Conservation (phyloP, 2,888 invertebrate genomes). For the Drosophila rellima region DNA sequence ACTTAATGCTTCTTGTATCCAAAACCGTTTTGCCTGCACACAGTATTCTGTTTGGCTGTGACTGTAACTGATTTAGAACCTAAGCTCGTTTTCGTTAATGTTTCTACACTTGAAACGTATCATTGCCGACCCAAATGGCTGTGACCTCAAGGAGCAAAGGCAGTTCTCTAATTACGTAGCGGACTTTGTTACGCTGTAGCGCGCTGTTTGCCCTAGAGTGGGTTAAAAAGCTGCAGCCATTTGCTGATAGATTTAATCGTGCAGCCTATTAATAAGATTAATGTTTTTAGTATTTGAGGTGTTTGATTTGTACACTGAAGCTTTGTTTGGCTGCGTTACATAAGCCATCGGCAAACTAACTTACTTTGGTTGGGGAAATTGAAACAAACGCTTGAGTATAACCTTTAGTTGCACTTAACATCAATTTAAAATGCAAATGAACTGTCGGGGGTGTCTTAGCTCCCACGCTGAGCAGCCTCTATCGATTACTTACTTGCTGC, state of each 20-base stretch:
- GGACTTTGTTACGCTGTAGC: not conserved
- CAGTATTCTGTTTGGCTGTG: not conserved
- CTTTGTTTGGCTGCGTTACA: not conserved
- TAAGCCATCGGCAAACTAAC: not conserved
- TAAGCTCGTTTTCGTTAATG: not conserved
- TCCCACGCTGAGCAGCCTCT: not conserved
- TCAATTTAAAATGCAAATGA: slow-evolving; percentile 4
- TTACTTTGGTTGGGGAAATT: not conserved
- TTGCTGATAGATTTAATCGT: not conserved
- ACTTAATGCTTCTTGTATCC: not conserved
- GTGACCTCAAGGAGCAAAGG: slow-evolving; percentile 2
- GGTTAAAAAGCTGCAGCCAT: not conserved
- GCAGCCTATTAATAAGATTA: slow-evolving; percentile 17
- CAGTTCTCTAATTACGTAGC: slow-evolving; percentile 30
- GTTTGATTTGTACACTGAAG: not conserved
- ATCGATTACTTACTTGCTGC: slow-evolving; percentile 15
- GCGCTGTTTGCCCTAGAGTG: not conserved
- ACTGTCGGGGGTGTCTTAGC: not conserved
- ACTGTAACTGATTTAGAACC: not conserved
- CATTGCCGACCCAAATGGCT: not conserved
- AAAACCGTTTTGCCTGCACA: not conserved
- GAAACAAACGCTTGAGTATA: not conserved
- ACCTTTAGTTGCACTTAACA: slow-evolving; percentile 22
- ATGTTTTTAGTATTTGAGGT: not conserved
- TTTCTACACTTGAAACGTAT: slow-evolving; percentile 13